Conservation (phyloP, 2,797 vertebrate genomes). For the Toxotes lorentzi region DNA sequence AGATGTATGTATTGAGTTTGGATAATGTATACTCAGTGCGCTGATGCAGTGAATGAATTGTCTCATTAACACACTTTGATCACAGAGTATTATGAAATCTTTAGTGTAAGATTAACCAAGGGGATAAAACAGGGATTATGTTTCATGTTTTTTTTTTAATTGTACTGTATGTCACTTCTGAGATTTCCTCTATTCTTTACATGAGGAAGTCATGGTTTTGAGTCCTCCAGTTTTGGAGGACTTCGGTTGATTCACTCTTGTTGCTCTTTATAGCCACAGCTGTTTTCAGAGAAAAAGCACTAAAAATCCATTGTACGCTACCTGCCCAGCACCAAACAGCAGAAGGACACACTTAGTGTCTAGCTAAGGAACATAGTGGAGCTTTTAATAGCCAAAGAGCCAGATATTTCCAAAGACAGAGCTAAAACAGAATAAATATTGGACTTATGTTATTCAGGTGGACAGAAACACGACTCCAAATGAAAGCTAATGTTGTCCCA, state of each 20-base stretch:
- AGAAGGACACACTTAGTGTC: background rate
- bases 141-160: background rate
- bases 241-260: too few species aligned
- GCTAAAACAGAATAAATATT: background rate
- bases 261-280: too few species aligned
- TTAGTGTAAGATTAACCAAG: background rate
- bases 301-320: background rate
- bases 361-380: background rate
- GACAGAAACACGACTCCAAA: background rate
- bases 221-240: too few species aligned
- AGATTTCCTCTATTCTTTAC: too few species aligned
- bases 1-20: background rate
- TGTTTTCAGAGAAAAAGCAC: background rate
- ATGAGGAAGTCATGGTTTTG: too few species aligned
- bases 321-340: background rate
- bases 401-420: background rate
- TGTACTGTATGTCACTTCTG: background rate
- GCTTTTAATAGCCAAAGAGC: background rate
- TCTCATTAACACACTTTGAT: background rate
- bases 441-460: background rate
- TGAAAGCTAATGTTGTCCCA: background rate
- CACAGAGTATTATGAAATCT: background rate
- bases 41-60: background rate
- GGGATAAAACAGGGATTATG: too few species aligned
- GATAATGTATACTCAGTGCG: slow-evolving; percentile 5